Base-by-base conservation (phyloP, 37 sponge, comb jelly and placozoan genomes). In the Ianthella basta region DNA sequence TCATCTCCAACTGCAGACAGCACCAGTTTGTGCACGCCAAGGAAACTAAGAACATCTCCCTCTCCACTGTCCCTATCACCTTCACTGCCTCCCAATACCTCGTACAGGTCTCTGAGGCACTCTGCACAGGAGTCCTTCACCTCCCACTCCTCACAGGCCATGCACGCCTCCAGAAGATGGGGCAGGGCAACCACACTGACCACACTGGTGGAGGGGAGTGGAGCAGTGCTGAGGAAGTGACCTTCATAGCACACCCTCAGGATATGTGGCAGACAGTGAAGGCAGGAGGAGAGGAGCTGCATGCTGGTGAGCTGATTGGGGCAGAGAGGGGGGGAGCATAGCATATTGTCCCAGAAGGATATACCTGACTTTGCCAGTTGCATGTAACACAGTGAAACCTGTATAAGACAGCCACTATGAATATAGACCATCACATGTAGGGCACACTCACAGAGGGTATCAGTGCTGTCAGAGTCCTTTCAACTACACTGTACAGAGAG, bases 1-100 rank as follows among this genome's bases (percentile, higher is more conserved):
- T 69, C 70, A 18, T 69, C 70, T 69, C 32, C 70, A n/a, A 69
- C 35, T 4, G 70, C 29, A 16, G 29, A 35, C 70, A 69, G 70
- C 27, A 69, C 70, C 27, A 69, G 32, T 30, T 69, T n/a, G 70
- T 69, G 70, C 12, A 35, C 70, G 27, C 34, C 70, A 30, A n/a
- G 27, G 18, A 18, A n/a, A 1, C 33, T 16, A 30, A 69, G 70
- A 30, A 69, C 15, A 32, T 30, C 34, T 16, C 15, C 32, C 29
- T 18, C 70, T 30, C 34, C 18, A 18, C 34, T n/a, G n/a, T n/a
- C n/a, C n/a, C n/a, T n/a, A n/a, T n/a, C n/a, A n/a, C n/a, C n/a
- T n/a, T n/a, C 50, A 44, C 50, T 44, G 3, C 50, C 50, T 8
- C 8, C 50, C 50, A 44, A 44, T 8, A 44, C 50, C 34, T 69